Conservation (phyloP, 92 coral and sea anemone species). For the Porites rus region DNA sequence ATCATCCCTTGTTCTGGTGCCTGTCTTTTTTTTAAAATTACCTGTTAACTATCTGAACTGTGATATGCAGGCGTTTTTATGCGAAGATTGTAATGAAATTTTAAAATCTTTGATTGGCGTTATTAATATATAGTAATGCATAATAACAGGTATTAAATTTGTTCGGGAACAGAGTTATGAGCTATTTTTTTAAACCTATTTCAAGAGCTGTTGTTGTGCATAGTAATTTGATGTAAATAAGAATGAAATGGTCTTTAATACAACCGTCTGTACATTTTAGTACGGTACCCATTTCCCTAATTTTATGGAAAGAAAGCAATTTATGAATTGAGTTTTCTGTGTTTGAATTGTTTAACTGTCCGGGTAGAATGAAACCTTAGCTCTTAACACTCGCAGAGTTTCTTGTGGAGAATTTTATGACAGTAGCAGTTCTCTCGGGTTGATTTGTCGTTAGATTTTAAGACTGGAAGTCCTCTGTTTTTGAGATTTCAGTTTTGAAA, state of each 20-base stretch:
- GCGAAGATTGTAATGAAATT: neutral
- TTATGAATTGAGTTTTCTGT: neutral
- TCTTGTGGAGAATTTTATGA: too few species aligned
- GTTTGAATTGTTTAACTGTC: neutral
- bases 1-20: too few species aligned
- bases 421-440: too few species aligned
- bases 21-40: too few species aligned
- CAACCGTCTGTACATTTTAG: conserved; percentile 12
- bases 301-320: conserved; percentile 22
- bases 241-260: neutral
- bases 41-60: too few species aligned
- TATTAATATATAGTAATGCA: neutral
- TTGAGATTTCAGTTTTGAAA: too few species aligned
- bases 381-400: too few species aligned
- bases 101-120: conserved; percentile 22
- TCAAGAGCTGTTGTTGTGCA: conserved; percentile 29
- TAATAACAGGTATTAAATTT: conserved; percentile 11
- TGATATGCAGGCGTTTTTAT: neutral
- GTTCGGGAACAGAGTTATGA: conserved; percentile 16
- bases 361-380: too few species aligned
- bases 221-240: conserved; percentile 48
- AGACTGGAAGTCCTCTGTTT: too few species aligned
- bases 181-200: conserved; percentile 32
- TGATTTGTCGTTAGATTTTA: too few species aligned
- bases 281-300: neutral